Conservation (phyloP, 2,113 vertebrate genomes). For the Pimephales promelas region DNA sequence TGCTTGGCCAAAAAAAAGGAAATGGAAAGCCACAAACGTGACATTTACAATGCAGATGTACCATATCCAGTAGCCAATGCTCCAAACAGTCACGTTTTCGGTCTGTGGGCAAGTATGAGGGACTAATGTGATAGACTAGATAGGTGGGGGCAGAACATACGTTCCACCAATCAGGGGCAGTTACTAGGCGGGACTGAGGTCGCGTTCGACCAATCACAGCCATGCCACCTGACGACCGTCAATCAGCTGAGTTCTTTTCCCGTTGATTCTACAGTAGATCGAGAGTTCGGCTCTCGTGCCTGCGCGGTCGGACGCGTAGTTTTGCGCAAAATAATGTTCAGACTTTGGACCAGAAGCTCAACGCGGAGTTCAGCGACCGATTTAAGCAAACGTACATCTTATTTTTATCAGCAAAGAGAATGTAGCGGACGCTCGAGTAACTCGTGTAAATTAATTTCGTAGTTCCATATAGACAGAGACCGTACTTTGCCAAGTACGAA, state of each 20-base stretch:
- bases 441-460: background rate
- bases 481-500: slow-evolving; percentile 24
- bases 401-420: slow-evolving; percentile 12
- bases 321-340: slow-evolving; percentile 36
- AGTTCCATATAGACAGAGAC: slow-evolving; percentile 1
- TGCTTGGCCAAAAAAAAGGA: background rate
- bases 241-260: slow-evolving; percentile 58
- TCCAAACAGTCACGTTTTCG: slow-evolving; percentile 58
- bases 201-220: slow-evolving; percentile 50
- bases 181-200: slow-evolving; percentile 58
- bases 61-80: background rate
- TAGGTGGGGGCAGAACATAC: background rate
- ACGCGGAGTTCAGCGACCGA: background rate
- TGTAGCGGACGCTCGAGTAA: slow-evolving; percentile 36
- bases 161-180: slow-evolving; percentile 54
- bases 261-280: slow-evolving; percentile 52
- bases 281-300: slow-evolving; percentile 20
- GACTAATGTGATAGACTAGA: slow-evolving; percentile 27
- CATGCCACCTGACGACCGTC: slow-evolving; percentile 59
- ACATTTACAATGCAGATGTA: background rate
- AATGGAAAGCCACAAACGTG: background rate
- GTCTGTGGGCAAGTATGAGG: slow-evolving; percentile 27
- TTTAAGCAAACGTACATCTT: background rate
- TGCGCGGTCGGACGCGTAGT: slow-evolving; percentile 3
- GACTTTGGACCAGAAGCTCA: slow-evolving; percentile 36